Evolutionary conservation across 1,140 invertebrate genomes (phyloP).

Genomic region (Berghia stephanieae): DNA sequence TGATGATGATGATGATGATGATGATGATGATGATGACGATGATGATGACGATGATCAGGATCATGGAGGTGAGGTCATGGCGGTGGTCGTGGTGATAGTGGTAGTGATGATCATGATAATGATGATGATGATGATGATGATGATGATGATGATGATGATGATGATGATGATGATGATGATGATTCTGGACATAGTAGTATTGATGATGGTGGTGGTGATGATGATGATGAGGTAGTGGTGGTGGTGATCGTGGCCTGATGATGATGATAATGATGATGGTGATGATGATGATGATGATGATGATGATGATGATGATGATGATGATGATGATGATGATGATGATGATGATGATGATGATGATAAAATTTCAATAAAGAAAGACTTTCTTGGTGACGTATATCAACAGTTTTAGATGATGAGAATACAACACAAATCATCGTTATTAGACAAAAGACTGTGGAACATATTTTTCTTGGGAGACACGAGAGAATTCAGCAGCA

Average conservation of each 20-base stretch:
- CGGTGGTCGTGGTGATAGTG: background rate
- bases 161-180: conserved; percentile 1
- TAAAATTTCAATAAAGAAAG: background rate
- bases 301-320: conserved; percentile 31
- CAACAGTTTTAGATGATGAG: conserved; percentile 26
- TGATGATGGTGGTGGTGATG: no score
- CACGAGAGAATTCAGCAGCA: no score
- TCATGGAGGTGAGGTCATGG: background rate
- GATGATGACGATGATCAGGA: background rate
- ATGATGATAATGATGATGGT: conserved; percentile 19
- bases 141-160: conserved; percentile 20
- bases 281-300: conserved; percentile 28
- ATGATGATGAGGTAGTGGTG: conserved; percentile 4
- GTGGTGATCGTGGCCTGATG: no score
- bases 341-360: conserved; percentile 34
- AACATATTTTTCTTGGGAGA: no score
- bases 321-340: conserved; percentile 33
- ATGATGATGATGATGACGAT: background rate
- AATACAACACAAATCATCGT: no score
- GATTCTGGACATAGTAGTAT: background rate
- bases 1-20: conserved; percentile 15
- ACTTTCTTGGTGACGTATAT: no score
- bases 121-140: conserved; percentile 12
- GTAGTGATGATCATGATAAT: background rate
- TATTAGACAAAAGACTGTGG: no score